Percentiles rank a stretch among this genome's conserved stretches.
phyloP scores from a whole-genome alignment of 2,113 vertebrate species.

The Sinocyclocheilus rhinocerous region DNA sequence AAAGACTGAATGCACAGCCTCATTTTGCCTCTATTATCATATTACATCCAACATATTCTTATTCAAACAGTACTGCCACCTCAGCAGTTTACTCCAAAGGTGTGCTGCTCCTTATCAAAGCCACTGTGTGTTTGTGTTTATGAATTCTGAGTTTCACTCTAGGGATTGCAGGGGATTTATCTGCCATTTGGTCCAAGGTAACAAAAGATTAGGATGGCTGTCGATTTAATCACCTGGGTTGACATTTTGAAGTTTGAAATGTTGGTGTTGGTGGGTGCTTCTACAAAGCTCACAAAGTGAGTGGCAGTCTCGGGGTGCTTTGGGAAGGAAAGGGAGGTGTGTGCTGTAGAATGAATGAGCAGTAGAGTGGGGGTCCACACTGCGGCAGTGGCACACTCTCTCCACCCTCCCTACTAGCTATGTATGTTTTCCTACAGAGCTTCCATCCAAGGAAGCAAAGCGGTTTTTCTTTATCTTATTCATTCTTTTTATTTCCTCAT shows the following conservation, averaged over 20 bases:
- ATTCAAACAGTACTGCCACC: conserved; percentile 62
- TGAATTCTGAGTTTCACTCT: conserved; percentile 63
- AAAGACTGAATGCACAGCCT: conserved; percentile 4
- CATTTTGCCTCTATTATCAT: conserved; percentile 23
- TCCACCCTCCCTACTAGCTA: not conserved
- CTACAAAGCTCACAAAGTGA: conserved; percentile 36
- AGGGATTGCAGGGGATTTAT: conserved; percentile 64
- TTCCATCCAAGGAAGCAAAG: conserved; percentile 11
- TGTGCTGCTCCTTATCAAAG: conserved; percentile 60
- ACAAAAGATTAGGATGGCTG: conserved; percentile 61
- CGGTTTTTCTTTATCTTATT: conserved; percentile 36
- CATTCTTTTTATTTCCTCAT: conserved; percentile 42
- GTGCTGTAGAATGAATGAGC: conserved; percentile 17
- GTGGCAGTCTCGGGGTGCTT: conserved; percentile 45
- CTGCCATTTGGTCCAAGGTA: conserved; percentile 63
- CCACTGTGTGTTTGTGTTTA: conserved; percentile 61
- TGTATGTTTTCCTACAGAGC: conserved; percentile 19
- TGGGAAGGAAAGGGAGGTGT: conserved; percentile 11
- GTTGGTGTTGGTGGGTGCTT: conserved; percentile 31
- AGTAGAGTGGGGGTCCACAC: conserved; percentile 38
- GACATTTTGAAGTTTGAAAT: conserved; percentile 61
- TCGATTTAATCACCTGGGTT: conserved; percentile 63
- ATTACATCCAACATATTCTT: conserved; percentile 65
- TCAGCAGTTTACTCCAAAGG: conserved; percentile 64
- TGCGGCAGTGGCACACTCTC: conserved; percentile 20